These are phyloP conservation scores for Melanocharis versteri DNA, from an alignment of 2,113 vertebrate genomes.

Conservation along the genomic window DNA sequence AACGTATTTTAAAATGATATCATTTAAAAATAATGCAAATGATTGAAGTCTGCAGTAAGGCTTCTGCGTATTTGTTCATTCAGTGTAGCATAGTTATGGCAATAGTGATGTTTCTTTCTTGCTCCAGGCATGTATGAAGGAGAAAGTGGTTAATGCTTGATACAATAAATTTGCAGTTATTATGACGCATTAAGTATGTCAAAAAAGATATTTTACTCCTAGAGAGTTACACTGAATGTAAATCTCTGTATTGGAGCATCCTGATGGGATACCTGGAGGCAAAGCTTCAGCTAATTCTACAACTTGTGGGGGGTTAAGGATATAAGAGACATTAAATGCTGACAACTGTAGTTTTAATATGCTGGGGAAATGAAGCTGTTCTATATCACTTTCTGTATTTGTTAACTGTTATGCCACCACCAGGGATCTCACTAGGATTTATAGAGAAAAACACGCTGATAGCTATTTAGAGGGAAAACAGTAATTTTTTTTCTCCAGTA, in stretches of 20 bases:
- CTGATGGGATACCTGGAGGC: slow-evolving; percentile 66
- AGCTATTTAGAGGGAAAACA: slow-evolving; percentile 50
- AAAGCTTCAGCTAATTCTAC: slow-evolving; percentile 64
- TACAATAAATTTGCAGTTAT: slow-evolving; percentile 65
- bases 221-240: slow-evolving; percentile 38
- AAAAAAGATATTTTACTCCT: slow-evolving; percentile 54
- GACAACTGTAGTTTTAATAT: slow-evolving; percentile 63
- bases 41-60: slow-evolving; percentile 41
- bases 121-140: slow-evolving; percentile 54
- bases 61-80: slow-evolving; percentile 45
- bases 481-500: neutral
- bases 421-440: slow-evolving; percentile 57
- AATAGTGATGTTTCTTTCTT: slow-evolving; percentile 47
- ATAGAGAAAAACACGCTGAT: slow-evolving; percentile 44
- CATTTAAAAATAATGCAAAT: slow-evolving; percentile 62
- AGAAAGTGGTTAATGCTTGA: slow-evolving; percentile 50
- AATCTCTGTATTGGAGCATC: slow-evolving; percentile 49
- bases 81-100: slow-evolving; percentile 23
- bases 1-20: slow-evolving; percentile 62
- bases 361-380: slow-evolving; percentile 61
- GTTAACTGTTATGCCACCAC: slow-evolving; percentile 56
- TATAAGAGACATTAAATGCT: slow-evolving; percentile 58
- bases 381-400: slow-evolving; percentile 55
- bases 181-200: slow-evolving; percentile 57
- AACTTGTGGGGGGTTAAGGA: slow-evolving; percentile 62